Percentiles rank a stretch among this genome's conserved stretches.
phyloP scores from a whole-genome alignment of 2,113 vertebrate genomes.

The Pyxicephalus adspersus region DNA sequence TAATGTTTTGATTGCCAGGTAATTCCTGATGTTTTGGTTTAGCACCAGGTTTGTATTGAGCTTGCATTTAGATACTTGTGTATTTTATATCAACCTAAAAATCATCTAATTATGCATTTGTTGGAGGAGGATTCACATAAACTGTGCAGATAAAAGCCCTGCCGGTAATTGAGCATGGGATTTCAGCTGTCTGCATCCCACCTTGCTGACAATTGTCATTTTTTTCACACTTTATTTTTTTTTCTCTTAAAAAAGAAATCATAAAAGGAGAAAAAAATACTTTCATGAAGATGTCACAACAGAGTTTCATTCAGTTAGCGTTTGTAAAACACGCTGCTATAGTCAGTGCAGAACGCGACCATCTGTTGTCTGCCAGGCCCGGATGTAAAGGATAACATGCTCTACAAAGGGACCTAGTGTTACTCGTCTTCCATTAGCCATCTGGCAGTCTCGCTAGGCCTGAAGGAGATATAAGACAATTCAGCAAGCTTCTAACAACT shows the following conservation, averaged over 20 bases:
- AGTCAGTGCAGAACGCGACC: constrained; percentile 3
- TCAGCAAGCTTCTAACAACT: constrained; percentile 19
- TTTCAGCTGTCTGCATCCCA: no score
- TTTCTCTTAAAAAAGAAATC: neutral
- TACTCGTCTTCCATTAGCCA: constrained; percentile 24
- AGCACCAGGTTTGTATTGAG: no score
- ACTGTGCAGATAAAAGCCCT: no score
- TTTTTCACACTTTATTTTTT: neutral
- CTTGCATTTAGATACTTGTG: no score
- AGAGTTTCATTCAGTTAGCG: neutral
- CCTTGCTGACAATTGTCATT: neutral
- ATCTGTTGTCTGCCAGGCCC: constrained; percentile 32
- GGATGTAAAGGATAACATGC: constrained; percentile 38
- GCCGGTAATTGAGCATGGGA: no score
- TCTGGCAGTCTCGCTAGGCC: constrained; percentile 20
- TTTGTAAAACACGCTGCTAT: constrained; percentile 11
- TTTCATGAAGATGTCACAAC: neutral
- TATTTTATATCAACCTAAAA: no score
- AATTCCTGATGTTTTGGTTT: no score
- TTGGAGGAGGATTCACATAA: no score
- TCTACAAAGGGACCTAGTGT: constrained; percentile 47
- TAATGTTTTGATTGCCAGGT: no score
- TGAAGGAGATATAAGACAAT: neutral
- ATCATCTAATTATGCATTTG: no score
- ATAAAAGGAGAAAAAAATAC: neutral